A percentile compares a stretch with the other conserved stretches of the same genome.
These are phyloP conservation scores for Labeo calbasu DNA, from an alignment of 2,797 vertebrate species.

Conservation along the genomic window DNA sequence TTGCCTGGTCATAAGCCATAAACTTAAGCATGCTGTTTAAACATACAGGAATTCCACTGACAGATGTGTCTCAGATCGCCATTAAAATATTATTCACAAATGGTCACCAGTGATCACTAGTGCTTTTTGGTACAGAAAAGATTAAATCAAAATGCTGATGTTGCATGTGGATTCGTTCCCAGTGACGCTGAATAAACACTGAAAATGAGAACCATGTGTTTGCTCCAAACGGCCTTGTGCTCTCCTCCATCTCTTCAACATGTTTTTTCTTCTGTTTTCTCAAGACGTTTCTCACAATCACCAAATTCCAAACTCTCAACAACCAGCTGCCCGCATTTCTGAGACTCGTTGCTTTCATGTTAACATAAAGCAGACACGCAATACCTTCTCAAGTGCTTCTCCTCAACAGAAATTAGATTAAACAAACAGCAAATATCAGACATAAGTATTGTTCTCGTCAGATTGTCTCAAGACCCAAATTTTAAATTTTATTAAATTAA, in stretches of 20 bases:
- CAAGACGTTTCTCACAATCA: not conserved
- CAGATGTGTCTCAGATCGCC: not conserved
- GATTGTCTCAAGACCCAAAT: too few relatives aligned
- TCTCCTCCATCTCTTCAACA: not conserved
- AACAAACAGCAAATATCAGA: not conserved
- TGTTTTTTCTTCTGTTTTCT: not conserved
- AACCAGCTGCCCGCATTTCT: not conserved
- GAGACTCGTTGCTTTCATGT: not conserved
- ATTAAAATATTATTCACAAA: constrained; percentile 21
- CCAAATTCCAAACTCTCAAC: not conserved
- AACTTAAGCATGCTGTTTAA: constrained; percentile 6
- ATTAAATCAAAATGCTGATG: not conserved
- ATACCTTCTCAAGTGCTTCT: not conserved
- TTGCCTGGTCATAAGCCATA: not conserved
- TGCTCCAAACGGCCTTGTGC: not conserved
- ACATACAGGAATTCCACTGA: not conserved
- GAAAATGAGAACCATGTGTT: constrained; percentile 26
- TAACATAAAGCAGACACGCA: not conserved
- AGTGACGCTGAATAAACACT: not conserved
- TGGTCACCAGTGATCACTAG: not conserved
- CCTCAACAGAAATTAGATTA: not conserved
- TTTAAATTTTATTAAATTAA: too few relatives aligned
- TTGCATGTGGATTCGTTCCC: not conserved
- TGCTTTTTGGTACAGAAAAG: constrained; percentile 9
- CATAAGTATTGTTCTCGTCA: not conserved